Evolutionary conservation across 2,888 invertebrate genomes (phyloP).

Genomic region (Leptopilina myrica): DNA sequence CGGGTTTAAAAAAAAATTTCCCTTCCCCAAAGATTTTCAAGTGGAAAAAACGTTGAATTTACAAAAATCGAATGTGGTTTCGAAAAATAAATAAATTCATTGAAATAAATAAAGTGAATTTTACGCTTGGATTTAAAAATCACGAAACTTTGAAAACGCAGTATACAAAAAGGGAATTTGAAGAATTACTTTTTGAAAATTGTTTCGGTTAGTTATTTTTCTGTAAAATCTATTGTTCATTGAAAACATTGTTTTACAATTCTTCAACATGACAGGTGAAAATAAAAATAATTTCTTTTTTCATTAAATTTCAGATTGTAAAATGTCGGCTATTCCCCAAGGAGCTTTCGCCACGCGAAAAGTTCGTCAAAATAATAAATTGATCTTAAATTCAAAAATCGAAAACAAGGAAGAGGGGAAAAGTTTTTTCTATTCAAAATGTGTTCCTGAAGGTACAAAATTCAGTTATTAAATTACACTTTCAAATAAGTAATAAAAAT

Average conservation of each 20-base stretch:
- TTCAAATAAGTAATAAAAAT: too few relatives aligned
- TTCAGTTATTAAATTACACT: not conserved
- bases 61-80: slow-evolving; percentile 22
- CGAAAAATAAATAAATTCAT: slow-evolving; percentile 9
- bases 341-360: slow-evolving; percentile 86
- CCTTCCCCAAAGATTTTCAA: not conserved
- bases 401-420: slow-evolving; percentile 47
- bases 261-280: not conserved
- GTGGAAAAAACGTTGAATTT: not conserved
- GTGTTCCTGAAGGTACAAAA: slow-evolving; percentile 46
- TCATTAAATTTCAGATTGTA: slow-evolving; percentile 63
- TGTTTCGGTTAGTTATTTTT: slow-evolving; percentile 61
- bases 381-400: slow-evolving; percentile 44
- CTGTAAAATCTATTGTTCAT: too few relatives aligned
- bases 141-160: not conserved
- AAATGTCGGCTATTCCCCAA: slow-evolving; percentile 87
- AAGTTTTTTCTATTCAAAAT: slow-evolving; percentile 46
- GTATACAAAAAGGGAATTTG: slow-evolving; percentile 54
- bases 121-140: not conserved
- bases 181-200: slow-evolving; percentile 63
- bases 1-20: not conserved
- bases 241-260: not conserved
- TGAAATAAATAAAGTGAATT: not conserved
- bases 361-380: slow-evolving; percentile 80
- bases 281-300: not conserved